Percentiles rank a stretch among this genome's conserved stretches.
Conservation (phyloP, 2,797 vertebrate species). For the Masticophis lateralis region DNA sequence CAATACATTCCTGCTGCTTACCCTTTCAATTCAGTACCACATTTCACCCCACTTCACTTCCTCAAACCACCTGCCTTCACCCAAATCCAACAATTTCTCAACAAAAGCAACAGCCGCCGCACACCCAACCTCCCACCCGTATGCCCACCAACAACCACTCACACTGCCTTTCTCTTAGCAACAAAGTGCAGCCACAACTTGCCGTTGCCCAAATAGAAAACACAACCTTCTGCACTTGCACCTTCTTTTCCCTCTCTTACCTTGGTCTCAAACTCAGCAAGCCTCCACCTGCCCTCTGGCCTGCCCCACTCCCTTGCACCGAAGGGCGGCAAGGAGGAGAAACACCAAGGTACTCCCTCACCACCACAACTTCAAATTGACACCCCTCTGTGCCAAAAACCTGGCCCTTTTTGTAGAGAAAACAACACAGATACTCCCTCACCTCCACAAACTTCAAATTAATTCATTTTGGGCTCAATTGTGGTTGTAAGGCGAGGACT, state of each 20-base stretch:
- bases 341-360: no score
- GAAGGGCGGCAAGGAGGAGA: background rate
- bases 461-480: background rate
- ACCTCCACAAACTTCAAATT: background rate
- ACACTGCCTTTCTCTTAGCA: background rate
- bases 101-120: rapidly evolving
- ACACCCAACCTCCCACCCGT: background rate
- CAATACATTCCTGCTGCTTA: background rate
- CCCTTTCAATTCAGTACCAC: rapidly evolving
- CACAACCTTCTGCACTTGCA: background rate
- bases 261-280: background rate
- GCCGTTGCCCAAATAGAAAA: background rate
- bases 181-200: background rate
- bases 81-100: background rate
- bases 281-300: rapidly evolving
- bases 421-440: background rate
- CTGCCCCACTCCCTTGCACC: background rate
- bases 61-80: background rate
- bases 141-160: background rate
- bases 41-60: background rate
- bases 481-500: background rate
- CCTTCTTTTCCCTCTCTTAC: rapidly evolving
- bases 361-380: background rate
- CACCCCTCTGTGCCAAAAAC: background rate
- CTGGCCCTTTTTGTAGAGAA: background rate